Percentiles rank a stretch among this genome's conserved stretches.
Evolutionary conservation across 2,797 vertebrate genomes (phyloP).

Genomic region (Sylvia borin): DNA sequence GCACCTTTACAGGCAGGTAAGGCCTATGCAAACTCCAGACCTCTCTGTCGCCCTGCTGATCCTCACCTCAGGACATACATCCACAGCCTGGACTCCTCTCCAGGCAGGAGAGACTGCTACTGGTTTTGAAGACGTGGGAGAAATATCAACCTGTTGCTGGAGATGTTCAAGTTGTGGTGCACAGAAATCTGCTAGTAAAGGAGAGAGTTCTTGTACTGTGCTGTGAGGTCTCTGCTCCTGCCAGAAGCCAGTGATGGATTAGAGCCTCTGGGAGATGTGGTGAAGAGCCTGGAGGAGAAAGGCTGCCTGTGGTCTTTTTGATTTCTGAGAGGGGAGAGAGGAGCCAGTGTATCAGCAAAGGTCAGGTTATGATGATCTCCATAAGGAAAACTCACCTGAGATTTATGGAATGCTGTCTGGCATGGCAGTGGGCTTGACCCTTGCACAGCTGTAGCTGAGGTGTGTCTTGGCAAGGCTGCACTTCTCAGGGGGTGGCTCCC

Average conservation of each 20-base stretch:
- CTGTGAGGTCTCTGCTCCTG: background rate
- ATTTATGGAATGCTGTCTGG: background rate
- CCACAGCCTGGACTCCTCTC: background rate
- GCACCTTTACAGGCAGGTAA: background rate
- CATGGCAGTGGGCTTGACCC: accelerated
- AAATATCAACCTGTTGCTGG: background rate
- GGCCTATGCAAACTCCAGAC: background rate
- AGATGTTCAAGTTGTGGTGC: background rate
- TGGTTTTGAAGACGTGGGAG: background rate
- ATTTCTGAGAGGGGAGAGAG: background rate
- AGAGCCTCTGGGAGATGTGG: background rate
- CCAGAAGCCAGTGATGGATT: background rate
- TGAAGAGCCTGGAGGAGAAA: background rate
- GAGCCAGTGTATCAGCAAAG: background rate
- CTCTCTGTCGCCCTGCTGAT: background rate
- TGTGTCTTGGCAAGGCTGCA: background rate
- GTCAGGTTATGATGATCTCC: background rate
- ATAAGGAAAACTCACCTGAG: background rate
- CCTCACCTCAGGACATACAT: accelerated
- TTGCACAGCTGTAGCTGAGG: background rate
- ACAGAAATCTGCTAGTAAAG: background rate
- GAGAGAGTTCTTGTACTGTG: background rate
- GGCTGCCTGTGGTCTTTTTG: background rate
- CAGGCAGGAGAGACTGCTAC: background rate
- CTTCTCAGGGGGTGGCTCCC: background rate